Evolutionary conservation across 2,797 vertebrate genomes (phyloP).

Genomic region (Pelochelys cantorii): DNA sequence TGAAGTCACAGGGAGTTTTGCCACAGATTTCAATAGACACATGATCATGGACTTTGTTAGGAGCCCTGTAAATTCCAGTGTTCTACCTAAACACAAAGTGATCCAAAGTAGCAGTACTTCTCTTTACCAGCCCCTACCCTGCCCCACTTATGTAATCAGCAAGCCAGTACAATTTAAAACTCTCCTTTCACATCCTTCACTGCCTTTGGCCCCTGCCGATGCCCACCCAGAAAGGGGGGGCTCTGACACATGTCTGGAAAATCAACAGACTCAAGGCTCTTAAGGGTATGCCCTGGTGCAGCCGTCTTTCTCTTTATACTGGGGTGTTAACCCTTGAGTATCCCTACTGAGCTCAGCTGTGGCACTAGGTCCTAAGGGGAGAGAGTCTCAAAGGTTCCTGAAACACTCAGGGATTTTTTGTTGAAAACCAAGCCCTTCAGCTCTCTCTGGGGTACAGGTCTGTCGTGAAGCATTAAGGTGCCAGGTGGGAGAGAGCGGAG

Average conservation of each 20-base stretch:
- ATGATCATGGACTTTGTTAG: rapidly evolving
- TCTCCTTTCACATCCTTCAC: no score
- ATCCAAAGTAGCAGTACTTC: neutral
- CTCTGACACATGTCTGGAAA: no score
- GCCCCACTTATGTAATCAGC: neutral
- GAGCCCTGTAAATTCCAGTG: neutral
- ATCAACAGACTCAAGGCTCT: no score
- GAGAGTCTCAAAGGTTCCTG: neutral
- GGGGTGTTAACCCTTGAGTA: neutral
- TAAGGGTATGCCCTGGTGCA: no score
- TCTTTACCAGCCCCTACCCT: no score
- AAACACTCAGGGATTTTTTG: neutral
- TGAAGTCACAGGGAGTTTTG: neutral
- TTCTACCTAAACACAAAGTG: neutral
- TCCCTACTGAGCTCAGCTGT: no score
- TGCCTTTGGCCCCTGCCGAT: no score
- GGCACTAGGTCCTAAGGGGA: no score
- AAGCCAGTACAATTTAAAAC: neutral
- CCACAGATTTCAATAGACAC: neutral
- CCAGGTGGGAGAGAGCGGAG: neutral
- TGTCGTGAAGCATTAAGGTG: neutral
- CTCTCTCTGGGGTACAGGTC: neutral
- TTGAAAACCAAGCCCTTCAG: neutral
- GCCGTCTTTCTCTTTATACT: neutral
- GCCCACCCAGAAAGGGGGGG: no score